phyloP scores from a whole-genome alignment of 2,888 invertebrate genomes.

The Agrenia bidenticulata region DNA sequence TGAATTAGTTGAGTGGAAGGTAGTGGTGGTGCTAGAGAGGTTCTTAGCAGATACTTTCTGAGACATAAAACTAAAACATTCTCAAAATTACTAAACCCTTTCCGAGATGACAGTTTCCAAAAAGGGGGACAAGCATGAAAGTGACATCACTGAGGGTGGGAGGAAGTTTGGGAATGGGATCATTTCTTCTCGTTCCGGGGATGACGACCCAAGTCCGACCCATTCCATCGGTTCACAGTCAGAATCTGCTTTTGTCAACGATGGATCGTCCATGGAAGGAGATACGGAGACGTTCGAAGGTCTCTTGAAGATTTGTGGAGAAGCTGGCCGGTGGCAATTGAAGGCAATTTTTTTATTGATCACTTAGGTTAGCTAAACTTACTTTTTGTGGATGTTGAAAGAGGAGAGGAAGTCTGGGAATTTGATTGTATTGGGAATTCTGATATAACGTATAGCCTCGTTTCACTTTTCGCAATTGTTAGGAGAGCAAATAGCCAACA shows the following conservation, averaged over 20 bases:
- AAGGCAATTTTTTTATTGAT: constrained; percentile 35
- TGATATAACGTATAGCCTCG: background rate
- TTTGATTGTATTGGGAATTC: no score
- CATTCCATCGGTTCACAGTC: constrained; percentile 15
- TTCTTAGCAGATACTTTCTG: no score
- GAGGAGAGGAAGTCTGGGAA: no score
- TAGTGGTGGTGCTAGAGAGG: no score
- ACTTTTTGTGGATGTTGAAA: no score
- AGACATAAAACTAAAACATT: no score
- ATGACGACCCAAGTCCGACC: constrained; percentile 18
- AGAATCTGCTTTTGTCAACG: constrained; percentile 22
- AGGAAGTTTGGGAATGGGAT: background rate
- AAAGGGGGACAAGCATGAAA: constrained; percentile 2
- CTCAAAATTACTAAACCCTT: background rate
- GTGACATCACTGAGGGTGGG: constrained; percentile 8
- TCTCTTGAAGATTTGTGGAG: constrained; percentile 48
- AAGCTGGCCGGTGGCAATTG: constrained; percentile 50
- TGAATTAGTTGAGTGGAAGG: background rate
- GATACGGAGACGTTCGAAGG: constrained; percentile 46
- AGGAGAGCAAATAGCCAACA: no score
- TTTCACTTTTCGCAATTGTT: background rate
- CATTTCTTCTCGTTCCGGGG: background rate
- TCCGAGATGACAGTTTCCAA: constrained; percentile 9
- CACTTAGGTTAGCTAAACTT: no score
- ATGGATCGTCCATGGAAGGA: constrained; percentile 13